Conservation (phyloP, 2,113 vertebrate species). For the Asarcornis scutulata region DNA sequence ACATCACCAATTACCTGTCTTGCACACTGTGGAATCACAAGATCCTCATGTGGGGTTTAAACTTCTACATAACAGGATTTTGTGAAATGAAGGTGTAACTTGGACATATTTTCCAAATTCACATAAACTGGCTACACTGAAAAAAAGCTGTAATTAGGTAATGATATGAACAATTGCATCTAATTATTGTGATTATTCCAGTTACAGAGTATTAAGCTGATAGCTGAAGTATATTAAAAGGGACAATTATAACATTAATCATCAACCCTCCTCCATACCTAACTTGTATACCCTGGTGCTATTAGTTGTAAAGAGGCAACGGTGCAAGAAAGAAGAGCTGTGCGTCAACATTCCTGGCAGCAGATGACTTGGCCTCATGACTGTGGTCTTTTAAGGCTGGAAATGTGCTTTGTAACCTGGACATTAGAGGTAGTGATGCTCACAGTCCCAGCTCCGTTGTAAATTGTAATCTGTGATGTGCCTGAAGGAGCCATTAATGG, state of each 20-base stretch:
- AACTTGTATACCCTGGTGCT: not conserved
- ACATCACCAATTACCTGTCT: not conserved
- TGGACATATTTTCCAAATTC: not conserved
- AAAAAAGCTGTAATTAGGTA: slow-evolving; percentile 9
- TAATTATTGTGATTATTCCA: slow-evolving; percentile 44
- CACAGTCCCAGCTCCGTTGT: not conserved
- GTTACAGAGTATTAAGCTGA: slow-evolving; percentile 37
- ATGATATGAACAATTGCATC: slow-evolving; percentile 37
- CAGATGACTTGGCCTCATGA: not conserved
- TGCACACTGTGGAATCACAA: not conserved
- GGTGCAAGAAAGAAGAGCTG: not conserved
- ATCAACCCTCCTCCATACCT: not conserved
- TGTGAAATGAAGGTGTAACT: not conserved
- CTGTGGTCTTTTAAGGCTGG: not conserved
- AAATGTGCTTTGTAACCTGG: not conserved
- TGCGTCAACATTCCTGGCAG: not conserved
- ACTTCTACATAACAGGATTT: not conserved
- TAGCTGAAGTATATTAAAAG: slow-evolving; percentile 22
- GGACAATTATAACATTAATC: slow-evolving; percentile 18
- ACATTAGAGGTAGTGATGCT: not conserved
- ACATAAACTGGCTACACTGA: not conserved
- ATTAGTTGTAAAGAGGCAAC: not conserved
- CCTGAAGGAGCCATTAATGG: not conserved
- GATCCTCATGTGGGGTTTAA: not conserved
- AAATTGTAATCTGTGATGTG: not conserved